Percentiles rank a stretch among this genome's conserved stretches.
These are phyloP conservation scores for Harpalus rubripes DNA, from an alignment of 2,888 invertebrate genomes.

Conservation along the genomic window DNA sequence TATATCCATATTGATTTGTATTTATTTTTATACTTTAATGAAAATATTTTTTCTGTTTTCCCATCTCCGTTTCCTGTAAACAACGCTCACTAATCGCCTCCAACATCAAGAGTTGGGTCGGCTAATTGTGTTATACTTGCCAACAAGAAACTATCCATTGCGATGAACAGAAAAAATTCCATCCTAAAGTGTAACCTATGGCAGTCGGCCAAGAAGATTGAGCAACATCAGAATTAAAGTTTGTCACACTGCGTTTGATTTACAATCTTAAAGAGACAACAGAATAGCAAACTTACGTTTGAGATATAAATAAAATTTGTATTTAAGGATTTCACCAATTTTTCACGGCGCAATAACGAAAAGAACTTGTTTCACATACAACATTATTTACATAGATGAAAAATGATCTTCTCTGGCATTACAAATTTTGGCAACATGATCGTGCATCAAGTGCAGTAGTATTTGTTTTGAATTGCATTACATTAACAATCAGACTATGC, in stretches of 20 bases:
- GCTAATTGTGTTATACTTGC: slow-evolving; percentile 59
- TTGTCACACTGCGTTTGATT: slow-evolving; percentile 65
- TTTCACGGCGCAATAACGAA: slow-evolving; percentile 13
- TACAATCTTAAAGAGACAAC: slow-evolving; percentile 56
- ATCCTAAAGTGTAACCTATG: slow-evolving; percentile 68
- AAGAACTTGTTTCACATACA: neutral
- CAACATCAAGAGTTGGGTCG: slow-evolving; percentile 24
- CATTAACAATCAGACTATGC: neutral
- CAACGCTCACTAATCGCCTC: slow-evolving; percentile 26
- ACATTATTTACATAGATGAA: neutral
- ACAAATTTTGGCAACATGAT: neutral
- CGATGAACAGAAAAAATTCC: slow-evolving; percentile 58
- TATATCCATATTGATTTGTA: too few species aligned
- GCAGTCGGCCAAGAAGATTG: slow-evolving; percentile 67
- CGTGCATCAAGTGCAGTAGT: neutral
- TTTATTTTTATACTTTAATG: neutral
- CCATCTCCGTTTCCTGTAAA: slow-evolving; percentile 43
- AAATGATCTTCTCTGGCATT: neutral
- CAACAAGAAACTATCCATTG: slow-evolving; percentile 55
- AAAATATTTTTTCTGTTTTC: slow-evolving; percentile 26
- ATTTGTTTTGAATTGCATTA: neutral
- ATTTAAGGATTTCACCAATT: slow-evolving; percentile 21
- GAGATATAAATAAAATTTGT: slow-evolving; percentile 23
- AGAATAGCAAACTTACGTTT: slow-evolving; percentile 41
- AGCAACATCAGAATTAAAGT: slow-evolving; percentile 63